These are phyloP conservation scores for Zaprionus kolodkinae DNA, from an alignment of 1,140 invertebrate genomes.

Conservation along the genomic window DNA sequence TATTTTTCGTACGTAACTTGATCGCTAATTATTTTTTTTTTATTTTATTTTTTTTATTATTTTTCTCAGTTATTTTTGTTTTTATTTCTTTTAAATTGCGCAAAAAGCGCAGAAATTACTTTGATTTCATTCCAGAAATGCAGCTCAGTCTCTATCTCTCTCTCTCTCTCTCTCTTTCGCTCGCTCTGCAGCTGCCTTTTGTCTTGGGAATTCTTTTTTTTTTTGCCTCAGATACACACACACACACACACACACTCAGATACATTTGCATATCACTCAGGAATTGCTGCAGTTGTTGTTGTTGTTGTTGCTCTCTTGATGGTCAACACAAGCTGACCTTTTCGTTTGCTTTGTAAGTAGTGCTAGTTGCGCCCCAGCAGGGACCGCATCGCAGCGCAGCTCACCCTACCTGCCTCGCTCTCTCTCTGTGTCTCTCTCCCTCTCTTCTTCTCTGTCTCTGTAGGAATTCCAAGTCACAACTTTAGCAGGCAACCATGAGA, in stretches of 20 bases:
- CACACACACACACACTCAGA: neutral
- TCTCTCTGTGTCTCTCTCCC: neutral
- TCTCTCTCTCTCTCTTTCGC: neutral
- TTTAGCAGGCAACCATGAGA: slow-evolving; percentile 1
- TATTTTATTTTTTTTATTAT: slow-evolving; percentile 26
- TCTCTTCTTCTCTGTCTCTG: neutral
- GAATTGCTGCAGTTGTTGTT: slow-evolving; percentile 2
- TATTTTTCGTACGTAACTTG: slow-evolving; percentile 21
- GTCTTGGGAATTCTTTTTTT: slow-evolving; percentile 26
- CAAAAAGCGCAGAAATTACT: slow-evolving; percentile 37
- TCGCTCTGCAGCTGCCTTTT: neutral
- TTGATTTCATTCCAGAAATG: slow-evolving; percentile 37
- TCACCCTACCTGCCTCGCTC: slow-evolving; percentile 2
- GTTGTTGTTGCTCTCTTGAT: slow-evolving; percentile 23
- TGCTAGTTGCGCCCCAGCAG: slow-evolving; percentile 5
- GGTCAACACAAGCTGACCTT: slow-evolving; percentile 37
- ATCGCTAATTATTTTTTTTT: slow-evolving; percentile 36
- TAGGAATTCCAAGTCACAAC: slow-evolving; percentile 3
- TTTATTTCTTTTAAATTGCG: slow-evolving; percentile 29
- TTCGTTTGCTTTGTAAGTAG: slow-evolving; percentile 15
- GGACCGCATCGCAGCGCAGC: slow-evolving; percentile 14
- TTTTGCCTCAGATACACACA: slow-evolving; percentile 1
- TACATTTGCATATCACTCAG: slow-evolving; percentile 44
- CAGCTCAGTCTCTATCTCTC: neutral
- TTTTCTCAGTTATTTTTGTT: slow-evolving; percentile 28